A percentile compares a stretch with the other conserved stretches of the same genome.
Conservation (phyloP, 2,113 vertebrate species). For the Hucho hucho region DNA sequence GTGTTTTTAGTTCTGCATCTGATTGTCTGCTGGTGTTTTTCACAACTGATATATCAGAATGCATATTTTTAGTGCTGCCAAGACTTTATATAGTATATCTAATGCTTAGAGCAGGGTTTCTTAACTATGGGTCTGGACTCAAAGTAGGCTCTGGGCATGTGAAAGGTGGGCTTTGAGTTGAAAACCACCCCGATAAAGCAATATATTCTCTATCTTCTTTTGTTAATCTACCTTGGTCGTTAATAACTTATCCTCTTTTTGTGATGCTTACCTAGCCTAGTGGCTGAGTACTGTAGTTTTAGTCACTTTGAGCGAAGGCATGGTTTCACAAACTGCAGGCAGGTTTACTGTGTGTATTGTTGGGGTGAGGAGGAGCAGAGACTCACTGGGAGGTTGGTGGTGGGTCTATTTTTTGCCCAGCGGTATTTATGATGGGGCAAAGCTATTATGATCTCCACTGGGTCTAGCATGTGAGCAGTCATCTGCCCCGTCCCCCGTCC, state of each 20-base stretch:
- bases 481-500: conserved; percentile 7
- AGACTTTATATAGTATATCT: no score
- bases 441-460: conserved; percentile 47
- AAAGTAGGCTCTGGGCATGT: no score
- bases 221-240: not conserved
- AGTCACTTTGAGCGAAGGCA: conserved; percentile 1
- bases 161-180: no score
- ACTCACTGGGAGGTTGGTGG: not conserved
- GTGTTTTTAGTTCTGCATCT: no score
- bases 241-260: not conserved
- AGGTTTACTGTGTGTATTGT: conserved; percentile 10
- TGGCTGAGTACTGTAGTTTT: no score
- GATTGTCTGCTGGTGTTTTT: not conserved
- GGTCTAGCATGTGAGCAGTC: conserved; percentile 39
- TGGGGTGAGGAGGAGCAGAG: conserved; percentile 17
- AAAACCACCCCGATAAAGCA: no score
- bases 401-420: conserved; percentile 36
- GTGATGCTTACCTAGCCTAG: not conserved
- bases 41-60: not conserved
- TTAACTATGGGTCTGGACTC: no score
- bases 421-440: conserved; percentile 57
- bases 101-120: no score
- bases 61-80: not conserved
- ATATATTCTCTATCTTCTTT: not conserved
- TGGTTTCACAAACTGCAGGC: conserved; percentile 5